Percentiles rank a stretch among this genome's conserved stretches.
Conservation (phyloP, 2,113 vertebrate species). For the Tragelaphus imberbis region DNA sequence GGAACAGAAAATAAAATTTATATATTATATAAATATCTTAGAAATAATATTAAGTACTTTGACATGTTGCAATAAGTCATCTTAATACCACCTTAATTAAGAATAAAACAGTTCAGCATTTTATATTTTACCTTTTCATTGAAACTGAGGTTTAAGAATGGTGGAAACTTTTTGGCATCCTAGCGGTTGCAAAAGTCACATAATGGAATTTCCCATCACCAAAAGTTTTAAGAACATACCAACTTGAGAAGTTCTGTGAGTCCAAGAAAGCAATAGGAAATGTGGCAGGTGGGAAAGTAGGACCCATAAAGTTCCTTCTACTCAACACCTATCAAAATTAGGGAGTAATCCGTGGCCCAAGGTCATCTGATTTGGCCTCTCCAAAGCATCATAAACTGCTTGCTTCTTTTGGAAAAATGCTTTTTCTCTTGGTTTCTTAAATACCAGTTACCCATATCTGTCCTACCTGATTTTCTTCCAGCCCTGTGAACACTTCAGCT, state of each 20-base stretch:
- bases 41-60: background rate
- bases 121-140: background rate
- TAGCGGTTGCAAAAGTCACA: background rate
- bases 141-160: background rate
- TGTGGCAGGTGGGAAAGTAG: background rate
- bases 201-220: background rate
- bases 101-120: background rate
- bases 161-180: background rate
- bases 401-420: background rate
- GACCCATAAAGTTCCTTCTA: background rate
- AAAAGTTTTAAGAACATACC: background rate
- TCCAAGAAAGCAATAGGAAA: background rate
- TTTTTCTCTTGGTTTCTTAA: constrained; percentile 1
- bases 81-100: background rate
- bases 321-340: background rate
- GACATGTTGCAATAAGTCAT: background rate
- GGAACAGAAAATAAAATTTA: background rate
- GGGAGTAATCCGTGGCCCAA: background rate
- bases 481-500: background rate
- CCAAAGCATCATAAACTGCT: background rate
- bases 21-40: background rate
- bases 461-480: background rate
- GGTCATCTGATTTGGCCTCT: background rate
- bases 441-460: background rate
- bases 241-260: background rate